Percentiles rank a stretch among this genome's conserved stretches.
phyloP scores from a whole-genome alignment of 2,888 invertebrate genomes.

The Aspidiotus rigidus region DNA sequence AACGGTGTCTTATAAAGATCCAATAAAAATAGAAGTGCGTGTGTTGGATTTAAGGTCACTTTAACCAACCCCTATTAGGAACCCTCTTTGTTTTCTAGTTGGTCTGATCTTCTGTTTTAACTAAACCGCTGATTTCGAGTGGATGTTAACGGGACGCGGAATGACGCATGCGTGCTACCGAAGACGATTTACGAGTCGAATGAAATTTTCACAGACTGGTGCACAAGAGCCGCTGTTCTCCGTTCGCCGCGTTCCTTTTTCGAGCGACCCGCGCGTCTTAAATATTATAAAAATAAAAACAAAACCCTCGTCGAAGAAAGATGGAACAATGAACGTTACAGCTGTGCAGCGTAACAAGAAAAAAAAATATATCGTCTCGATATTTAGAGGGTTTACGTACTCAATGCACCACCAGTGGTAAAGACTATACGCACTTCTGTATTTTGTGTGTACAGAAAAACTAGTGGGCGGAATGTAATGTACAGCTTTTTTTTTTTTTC shows the following conservation, averaged over 20 bases:
- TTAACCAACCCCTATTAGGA: constrained; percentile 30
- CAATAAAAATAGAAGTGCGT: constrained; percentile 30
- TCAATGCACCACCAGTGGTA: no score
- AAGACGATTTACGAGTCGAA: no score
- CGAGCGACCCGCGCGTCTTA: neutral
- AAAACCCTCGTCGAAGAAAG: neutral
- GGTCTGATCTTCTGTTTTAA: constrained; percentile 31
- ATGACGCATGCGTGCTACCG: constrained; percentile 26
- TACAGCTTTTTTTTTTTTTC: no score
- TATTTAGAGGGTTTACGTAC: no score
- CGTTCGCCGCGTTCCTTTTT: no score
- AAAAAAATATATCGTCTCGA: neutral
- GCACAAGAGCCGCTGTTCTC: no score
- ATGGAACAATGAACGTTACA: constrained; percentile 1
- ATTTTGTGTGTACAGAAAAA: no score
- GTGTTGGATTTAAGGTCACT: constrained; percentile 31
- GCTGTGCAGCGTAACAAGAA: neutral
- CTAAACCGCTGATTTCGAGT: constrained; percentile 29
- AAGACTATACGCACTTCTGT: no score
- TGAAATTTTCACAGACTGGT: no score
- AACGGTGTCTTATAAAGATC: constrained; percentile 15
- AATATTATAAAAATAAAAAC: neutral
- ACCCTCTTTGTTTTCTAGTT: constrained; percentile 34
- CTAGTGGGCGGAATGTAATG: no score
- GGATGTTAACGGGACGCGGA: constrained; percentile 14